Evolutionary conservation across 2,888 invertebrate genomes (phyloP).

Genomic region (Athetis lepigone): DNA sequence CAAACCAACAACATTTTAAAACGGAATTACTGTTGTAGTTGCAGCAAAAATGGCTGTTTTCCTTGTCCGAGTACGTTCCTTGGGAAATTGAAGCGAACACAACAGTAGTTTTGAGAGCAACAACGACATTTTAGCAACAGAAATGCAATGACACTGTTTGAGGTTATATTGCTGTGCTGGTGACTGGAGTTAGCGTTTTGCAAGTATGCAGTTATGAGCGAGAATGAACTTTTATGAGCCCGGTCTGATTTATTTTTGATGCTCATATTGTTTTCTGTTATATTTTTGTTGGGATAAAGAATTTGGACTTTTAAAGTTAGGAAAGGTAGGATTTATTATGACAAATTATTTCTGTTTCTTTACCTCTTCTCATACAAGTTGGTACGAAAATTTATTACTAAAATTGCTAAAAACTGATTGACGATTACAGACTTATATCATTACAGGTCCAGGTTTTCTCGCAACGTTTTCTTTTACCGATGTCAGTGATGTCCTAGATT

Average conservation of each 20-base stretch:
- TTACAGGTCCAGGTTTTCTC: no score
- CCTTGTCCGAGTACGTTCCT: constrained; percentile 57
- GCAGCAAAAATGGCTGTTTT: constrained; percentile 61
- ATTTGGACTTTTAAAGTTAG: neutral
- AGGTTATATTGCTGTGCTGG: constrained; percentile 62
- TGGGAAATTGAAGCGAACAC: constrained; percentile 63
- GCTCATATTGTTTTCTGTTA: constrained; percentile 11
- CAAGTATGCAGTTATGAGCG: constrained; percentile 41
- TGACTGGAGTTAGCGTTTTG: constrained; percentile 45
- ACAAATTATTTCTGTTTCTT: no score
- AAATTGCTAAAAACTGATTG: no score
- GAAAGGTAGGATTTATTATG: no score
- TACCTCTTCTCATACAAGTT: no score
- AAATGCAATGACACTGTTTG: constrained; percentile 62
- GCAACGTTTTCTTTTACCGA: no score
- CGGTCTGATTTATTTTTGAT: constrained; percentile 41
- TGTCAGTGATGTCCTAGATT: no score
- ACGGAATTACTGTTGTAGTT: constrained; percentile 61
- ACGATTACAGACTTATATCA: no score
- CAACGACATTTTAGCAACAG: constrained; percentile 49
- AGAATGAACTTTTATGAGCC: constrained; percentile 48
- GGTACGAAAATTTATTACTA: no score
- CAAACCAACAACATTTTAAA: constrained; percentile 57
- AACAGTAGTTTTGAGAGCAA: constrained; percentile 57
- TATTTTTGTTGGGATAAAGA: neutral